Percentiles rank a stretch among this genome's conserved stretches.
Evolutionary conservation across 2,113 vertebrate species (phyloP).

Genomic region (Sebastes schlegelii): DNA sequence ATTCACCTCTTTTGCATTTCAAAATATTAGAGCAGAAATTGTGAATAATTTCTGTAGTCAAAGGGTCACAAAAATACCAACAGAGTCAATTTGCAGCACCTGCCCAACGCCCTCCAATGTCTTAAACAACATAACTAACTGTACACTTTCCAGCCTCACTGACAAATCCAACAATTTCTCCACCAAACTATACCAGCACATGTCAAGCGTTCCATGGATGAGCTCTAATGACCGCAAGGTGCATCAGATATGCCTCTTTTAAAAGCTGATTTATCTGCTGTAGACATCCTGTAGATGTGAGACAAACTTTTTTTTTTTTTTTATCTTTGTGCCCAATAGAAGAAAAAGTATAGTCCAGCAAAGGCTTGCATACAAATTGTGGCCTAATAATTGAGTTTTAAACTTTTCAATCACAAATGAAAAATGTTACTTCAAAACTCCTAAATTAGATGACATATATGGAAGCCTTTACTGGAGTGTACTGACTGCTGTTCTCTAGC

Average conservation of each 20-base stretch:
- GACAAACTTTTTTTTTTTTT: neutral
- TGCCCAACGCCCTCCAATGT: neutral
- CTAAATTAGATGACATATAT: neutral
- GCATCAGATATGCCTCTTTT: neutral
- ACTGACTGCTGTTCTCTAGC: neutral
- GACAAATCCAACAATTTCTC: neutral
- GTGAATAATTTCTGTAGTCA: neutral
- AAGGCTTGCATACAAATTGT: constrained; percentile 3
- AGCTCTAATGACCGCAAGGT: neutral
- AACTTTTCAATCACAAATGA: constrained; percentile 1
- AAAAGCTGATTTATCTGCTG: neutral
- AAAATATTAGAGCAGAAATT: neutral
- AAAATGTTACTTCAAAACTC: constrained; percentile 7
- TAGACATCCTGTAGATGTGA: neutral
- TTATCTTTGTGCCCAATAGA: too few relatives aligned
- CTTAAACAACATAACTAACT: constrained; percentile 1
- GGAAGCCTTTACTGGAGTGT: constrained; percentile 8
- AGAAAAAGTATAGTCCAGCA: neutral
- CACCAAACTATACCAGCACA: neutral
- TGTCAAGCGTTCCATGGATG: neutral
- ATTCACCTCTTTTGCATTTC: neutral
- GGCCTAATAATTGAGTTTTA: neutral
- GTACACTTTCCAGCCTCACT: neutral
- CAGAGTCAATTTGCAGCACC: constrained; percentile 14
- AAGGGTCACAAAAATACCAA: constrained; percentile 8